Evolutionary conservation across 2,113 vertebrate species (phyloP).

Genomic region (Bombycilla garrulus): DNA sequence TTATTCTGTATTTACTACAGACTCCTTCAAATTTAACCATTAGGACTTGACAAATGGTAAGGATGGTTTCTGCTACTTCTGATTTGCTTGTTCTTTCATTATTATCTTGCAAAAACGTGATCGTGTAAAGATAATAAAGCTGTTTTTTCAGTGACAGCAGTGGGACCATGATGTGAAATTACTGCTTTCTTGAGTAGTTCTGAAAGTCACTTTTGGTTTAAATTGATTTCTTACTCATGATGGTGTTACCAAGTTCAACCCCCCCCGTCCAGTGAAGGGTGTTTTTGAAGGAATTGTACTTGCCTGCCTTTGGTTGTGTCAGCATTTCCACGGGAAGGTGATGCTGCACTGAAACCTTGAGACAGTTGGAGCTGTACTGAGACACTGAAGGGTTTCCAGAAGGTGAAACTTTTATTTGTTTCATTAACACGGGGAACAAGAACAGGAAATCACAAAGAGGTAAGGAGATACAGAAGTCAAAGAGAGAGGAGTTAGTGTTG

Average conservation of each 20-base stretch:
- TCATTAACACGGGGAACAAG: background rate
- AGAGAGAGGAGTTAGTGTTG: background rate
- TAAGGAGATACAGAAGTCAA: background rate
- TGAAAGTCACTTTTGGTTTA: background rate
- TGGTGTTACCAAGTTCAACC: background rate
- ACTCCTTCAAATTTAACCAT: background rate
- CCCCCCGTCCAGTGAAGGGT: background rate
- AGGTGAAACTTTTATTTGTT: background rate
- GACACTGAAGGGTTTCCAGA: background rate
- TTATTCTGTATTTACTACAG: background rate
- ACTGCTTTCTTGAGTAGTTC: background rate
- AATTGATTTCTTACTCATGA: background rate
- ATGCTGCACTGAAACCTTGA: background rate
- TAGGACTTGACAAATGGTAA: background rate
- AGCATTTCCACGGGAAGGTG: background rate
- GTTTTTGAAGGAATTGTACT: background rate
- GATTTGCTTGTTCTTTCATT: background rate
- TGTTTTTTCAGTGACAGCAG: background rate
- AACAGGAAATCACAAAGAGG: background rate
- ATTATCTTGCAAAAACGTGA: background rate
- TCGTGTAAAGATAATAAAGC: background rate
- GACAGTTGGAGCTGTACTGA: background rate
- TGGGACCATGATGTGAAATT: background rate
- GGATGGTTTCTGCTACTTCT: background rate
- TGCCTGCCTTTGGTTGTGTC: background rate